Evolutionary conservation across 2,113 vertebrate genomes (phyloP), one percentile per base, ranked within the genome.

Genomic region (Daboia siamensis): DNA sequence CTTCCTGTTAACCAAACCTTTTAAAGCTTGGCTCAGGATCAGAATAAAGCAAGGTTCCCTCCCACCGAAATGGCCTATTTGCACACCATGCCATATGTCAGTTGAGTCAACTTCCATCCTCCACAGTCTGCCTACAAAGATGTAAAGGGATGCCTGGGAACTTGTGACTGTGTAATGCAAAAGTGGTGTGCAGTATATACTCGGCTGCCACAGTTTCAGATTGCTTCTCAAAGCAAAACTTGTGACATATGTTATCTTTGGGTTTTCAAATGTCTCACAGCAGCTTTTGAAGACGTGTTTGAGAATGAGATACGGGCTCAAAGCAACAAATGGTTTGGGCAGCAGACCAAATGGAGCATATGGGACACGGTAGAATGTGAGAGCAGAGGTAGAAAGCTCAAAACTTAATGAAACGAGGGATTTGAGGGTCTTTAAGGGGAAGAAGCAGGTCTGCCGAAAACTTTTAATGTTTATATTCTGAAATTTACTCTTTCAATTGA

Each of bases 141-240:
- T 21, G 0, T 51, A 64, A 92, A 91, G 48, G 24, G 90, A 44
- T 13, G 0, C 48, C 84, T 17, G 4, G 86, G 80, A 92, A 61
- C 44, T 44, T 56, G 8, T 29, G 59, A 13, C 87, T 92, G 33
- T 56, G 51, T 85, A 80, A 56, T 90, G 56, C 13, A 84, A 64
- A 88, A 57, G 21, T 52, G 56, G 55, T 1, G 17, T 0, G 0
- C 51, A 4, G 3, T 20, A 85, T 89, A 44, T 1, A 80, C 12
- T 93, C n/a, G 80, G 90, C 55, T 91, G 64, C 90, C 88, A 13
- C 80, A 88, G 87, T 59, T 20, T 92, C 74, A 88, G 15, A n/a
- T 52, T 46, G 88, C 85, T 55, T 61, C 94, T 93, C 74, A 90
- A 91, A 93, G 51, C 90, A 84, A 90, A 91, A 64, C 69, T 39